Conservation (phyloP, 2,113 vertebrate species). For the Oriolus oriolus region DNA sequence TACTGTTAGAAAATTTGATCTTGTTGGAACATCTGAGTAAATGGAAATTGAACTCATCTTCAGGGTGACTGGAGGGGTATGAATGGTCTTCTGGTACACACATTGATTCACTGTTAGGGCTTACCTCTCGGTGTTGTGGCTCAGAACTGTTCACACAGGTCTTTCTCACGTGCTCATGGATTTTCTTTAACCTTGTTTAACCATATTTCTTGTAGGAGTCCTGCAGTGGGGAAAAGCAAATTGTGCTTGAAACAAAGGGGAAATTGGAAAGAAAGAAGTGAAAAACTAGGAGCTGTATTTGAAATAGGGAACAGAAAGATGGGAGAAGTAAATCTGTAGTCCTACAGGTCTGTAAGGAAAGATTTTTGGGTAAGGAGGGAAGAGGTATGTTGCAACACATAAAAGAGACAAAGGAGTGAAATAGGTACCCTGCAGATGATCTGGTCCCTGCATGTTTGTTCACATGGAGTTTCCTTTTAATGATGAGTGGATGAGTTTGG, state of each 20-base stretch:
- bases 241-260: background rate
- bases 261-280: background rate
- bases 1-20: background rate
- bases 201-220: background rate
- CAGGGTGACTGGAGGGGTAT: background rate
- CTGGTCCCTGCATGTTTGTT: background rate
- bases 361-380: background rate
- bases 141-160: background rate
- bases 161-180: background rate
- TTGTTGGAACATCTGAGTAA: background rate
- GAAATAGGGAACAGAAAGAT: background rate
- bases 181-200: background rate
- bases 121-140: background rate
- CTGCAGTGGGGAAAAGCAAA: background rate
- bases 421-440: background rate
- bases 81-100: background rate
- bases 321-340: background rate
- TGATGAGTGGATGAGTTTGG: background rate
- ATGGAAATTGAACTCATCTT: background rate
- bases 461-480: background rate
- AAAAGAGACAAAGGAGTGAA: background rate
- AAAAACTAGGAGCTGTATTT: background rate
- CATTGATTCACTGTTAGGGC: background rate
- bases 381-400: background rate
- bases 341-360: background rate